These are phyloP conservation scores for Caenorhabditis sp. DNA, from an alignment of 2,888 invertebrate species.

Conservation along the genomic window DNA sequence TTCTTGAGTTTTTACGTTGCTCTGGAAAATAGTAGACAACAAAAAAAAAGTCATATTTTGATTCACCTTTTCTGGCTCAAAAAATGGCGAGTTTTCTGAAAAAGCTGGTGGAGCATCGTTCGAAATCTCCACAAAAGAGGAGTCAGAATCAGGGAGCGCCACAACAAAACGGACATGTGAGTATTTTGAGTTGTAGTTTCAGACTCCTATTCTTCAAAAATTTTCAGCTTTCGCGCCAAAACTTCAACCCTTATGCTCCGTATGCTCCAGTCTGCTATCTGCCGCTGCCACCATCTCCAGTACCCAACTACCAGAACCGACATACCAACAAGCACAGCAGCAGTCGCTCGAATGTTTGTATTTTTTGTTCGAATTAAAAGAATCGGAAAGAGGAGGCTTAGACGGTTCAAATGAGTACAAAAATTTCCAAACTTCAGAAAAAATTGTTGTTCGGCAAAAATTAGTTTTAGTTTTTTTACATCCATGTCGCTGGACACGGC, in stretches of 20 bases:
- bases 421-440: not conserved
- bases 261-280: constrained; percentile 58
- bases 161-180: constrained; percentile 9
- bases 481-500: too few relatives aligned
- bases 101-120: constrained; percentile 67
- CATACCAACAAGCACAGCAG: constrained; percentile 41
- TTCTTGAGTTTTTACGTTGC: not conserved
- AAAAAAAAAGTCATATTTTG: not conserved
- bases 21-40: not conserved
- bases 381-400: not conserved
- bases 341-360: constrained; percentile 51
- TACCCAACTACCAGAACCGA: constrained; percentile 14
- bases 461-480: too few relatives aligned
- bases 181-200: too few relatives aligned
- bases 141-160: not conserved
- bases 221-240: constrained; percentile 12
- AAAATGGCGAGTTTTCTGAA: constrained; percentile 70
- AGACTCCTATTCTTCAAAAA: too few relatives aligned
- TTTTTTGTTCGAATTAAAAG: not conserved
- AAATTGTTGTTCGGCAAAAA: not conserved
- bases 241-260: constrained; percentile 27
- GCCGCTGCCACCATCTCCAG: constrained; percentile 58
- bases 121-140: constrained; percentile 69
- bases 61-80: not conserved
- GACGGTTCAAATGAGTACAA: not conserved